A percentile compares a stretch with the other conserved stretches of the same genome.
These are phyloP conservation scores for Dimorphilus gyrociliatus DNA, from an alignment of 2,888 invertebrate species.

Conservation along the genomic window DNA sequence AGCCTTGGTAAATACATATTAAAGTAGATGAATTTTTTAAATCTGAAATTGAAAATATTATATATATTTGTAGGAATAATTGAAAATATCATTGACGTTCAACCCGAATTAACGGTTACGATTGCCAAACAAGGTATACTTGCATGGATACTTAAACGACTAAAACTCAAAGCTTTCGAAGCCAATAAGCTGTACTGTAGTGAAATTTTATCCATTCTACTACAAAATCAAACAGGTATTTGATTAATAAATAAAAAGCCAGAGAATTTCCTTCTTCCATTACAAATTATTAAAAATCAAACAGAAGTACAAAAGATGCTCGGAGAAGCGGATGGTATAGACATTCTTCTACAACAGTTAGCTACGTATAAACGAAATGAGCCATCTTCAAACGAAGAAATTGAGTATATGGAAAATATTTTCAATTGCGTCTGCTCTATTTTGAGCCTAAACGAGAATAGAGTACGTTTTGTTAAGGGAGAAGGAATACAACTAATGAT, in stretches of 20 bases:
- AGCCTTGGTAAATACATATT: slow-evolving; percentile 51
- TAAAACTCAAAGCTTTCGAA: slow-evolving; percentile 67
- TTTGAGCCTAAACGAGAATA: slow-evolving; percentile 59
- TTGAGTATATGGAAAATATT: slow-evolving; percentile 96
- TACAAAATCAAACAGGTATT: slow-evolving; percentile 65
- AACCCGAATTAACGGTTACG: slow-evolving; percentile 63
- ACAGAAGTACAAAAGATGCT: slow-evolving; percentile 43
- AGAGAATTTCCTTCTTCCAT: no score
- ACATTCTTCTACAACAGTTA: slow-evolving; percentile 79
- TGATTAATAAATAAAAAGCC: no score
- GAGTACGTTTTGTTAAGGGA: slow-evolving; percentile 78
- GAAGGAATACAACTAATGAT: slow-evolving; percentile 99
- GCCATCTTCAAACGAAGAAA: slow-evolving; percentile 74
- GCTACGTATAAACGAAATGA: slow-evolving; percentile 88
- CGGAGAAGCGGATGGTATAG: slow-evolving; percentile 88
- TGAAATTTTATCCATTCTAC: slow-evolving; percentile 81
- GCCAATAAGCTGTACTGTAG: slow-evolving; percentile 85
- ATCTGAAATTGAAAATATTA: background rate
- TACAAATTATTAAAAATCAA: no score
- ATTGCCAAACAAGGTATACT: slow-evolving; percentile 77
- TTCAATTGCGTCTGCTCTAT: slow-evolving; percentile 89
- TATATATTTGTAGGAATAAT: slow-evolving; percentile 51
- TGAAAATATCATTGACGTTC: slow-evolving; percentile 84
- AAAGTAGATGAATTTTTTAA: slow-evolving; percentile 4
- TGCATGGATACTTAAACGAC: slow-evolving; percentile 74